Base-by-base conservation (phyloP, 2,888 invertebrate genomes). In the Eupithecia dodoneata region DNA sequence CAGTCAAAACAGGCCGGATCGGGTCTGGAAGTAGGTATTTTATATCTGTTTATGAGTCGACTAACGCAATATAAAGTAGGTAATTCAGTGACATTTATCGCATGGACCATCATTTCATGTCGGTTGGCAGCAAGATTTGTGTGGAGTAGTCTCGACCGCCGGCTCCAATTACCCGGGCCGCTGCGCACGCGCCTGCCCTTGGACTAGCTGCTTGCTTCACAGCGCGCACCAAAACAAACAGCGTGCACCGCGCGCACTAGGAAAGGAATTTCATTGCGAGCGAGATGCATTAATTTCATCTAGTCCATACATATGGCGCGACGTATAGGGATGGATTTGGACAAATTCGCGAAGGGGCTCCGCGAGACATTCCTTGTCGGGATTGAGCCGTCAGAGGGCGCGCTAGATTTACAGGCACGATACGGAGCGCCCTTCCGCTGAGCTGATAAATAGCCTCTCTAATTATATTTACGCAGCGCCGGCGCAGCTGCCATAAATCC, bases 401-500 rank as follows among this genome's bases (percentile, higher is more conserved):
- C 84, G 84, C 81, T 85, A 94, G 94, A 94, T 94, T 94, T 92
- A 94, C 91, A 84, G 89, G 90, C 85, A 87, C 89, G 93, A 94
- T 93, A 92, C 89, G 87, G 88, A 86, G 91, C 90, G 92, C 93
- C 92, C 94, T 93, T 94, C 94, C 93, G 91, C 90, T 89, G 91
- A 85, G 85, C 93, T 94, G 94, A 94, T 93, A 94, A 93, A 94
- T 94, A 91, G 93, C 92, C 91, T 87, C 92, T 94, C 92, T 94
- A 94, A 94, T 94, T 94, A 94, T 94, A 94, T 94, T 94, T 94
- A 95, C 94, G 93, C 92, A 91, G 93, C 91, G 92, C 91, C 92
- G 89, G 88, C 86, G 91, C 92, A 89, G 91, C 88, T 87, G 88
- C 91, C 87, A 93, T 94, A 94, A 94, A 94, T 94, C 90, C 89